Evolutionary conservation across 2,888 invertebrate genomes (phyloP), one percentile per base, ranked within the genome.

Genomic region (Sminthurinus aureus): DNA sequence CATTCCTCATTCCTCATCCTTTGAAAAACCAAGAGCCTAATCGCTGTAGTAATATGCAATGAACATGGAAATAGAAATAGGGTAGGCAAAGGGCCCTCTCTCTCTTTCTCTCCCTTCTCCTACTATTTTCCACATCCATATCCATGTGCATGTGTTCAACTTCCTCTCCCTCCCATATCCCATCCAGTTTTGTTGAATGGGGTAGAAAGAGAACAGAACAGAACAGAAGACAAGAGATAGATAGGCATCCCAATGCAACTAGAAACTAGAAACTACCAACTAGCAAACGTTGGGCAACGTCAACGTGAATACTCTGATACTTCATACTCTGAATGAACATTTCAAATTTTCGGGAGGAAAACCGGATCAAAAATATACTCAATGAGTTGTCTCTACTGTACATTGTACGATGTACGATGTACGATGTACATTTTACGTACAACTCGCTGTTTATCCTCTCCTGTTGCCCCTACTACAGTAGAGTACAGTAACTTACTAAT

Each of bases 141-240:
- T 38, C 6, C 73, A 74, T 74, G 64, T 81, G 74, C 81, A 81
- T 81, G 81, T 81, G 81, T 64, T 81, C 73, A 81, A 81, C 81
- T 81, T 81, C 81, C 81, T 81, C 80, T 38, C 81, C 71, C 66
- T 38, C 74, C 74, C 38, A 38, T 74, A 22, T 26, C 24, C 26
- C 77, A 24, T 26, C 20, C 71, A 8, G 58, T 18, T 58, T 58
- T 58, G 58, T 58, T 58, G 58, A 18, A 58, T 58, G 13, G 13
- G 58, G 58, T 38, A 38, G 38, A 38, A 38, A 38, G 38, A 38
- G 38, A 38, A 38, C 3, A 38, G 38, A n/a, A n/a, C n/a, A n/a
- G 38, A 38, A 6, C 38, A 38, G 38, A 38, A 6, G 38, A 38
- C 6, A 38, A 38, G 38, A 38, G 1, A 38, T 38, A 38, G 38